Evolutionary conservation across 2,113 vertebrate species (phyloP).

Genomic region (Chascanopsetta lugubris): DNA sequence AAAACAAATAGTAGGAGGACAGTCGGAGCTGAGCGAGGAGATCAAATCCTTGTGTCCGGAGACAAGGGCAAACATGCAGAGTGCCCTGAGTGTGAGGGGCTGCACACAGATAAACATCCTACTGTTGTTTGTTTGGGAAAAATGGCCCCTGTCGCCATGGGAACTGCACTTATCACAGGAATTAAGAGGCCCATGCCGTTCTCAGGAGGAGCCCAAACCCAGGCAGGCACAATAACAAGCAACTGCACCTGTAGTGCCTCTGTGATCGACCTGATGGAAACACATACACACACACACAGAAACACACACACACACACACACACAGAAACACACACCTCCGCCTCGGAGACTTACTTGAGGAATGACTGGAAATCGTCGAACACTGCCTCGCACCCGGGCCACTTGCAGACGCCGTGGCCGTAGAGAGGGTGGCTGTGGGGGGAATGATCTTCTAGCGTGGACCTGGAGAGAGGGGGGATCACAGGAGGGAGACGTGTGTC

Average conservation of each 20-base stretch:
- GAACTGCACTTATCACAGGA: conserved; percentile 88
- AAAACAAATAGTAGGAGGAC: conserved; percentile 34
- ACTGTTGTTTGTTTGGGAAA: conserved; percentile 88
- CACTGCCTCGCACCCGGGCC: conserved; percentile 97
- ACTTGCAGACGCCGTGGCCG: conserved; percentile 98
- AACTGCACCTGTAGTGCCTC: conserved; percentile 64
- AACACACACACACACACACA: conserved; percentile 33
- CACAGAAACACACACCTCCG: conserved; percentile 13
- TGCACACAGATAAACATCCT: conserved; percentile 89
- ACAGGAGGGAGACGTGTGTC: conserved; percentile 7
- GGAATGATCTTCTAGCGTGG: conserved; percentile 89
- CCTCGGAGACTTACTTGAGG: conserved; percentile 90
- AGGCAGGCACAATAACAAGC: conserved; percentile 59
- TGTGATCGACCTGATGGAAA: conserved; percentile 48
- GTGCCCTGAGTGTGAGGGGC: conserved; percentile 80
- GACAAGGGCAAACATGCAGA: conserved; percentile 85
- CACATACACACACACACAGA: conserved; percentile 43
- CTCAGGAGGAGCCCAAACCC: conserved; percentile 66
- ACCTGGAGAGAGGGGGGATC: conserved; percentile 74
- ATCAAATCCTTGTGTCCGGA: conserved; percentile 63
- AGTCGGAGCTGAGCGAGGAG: conserved; percentile 27
- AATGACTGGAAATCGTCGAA: conserved; percentile 98
- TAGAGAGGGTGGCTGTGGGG: conserved; percentile 94
- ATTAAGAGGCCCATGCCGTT: conserved; percentile 86
- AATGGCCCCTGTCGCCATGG: conserved; percentile 84